Percentiles rank a stretch among this genome's conserved stretches.
Evolutionary conservation across 2,888 invertebrate species (phyloP).

Genomic region (Exephanes ischioxanthus): DNA sequence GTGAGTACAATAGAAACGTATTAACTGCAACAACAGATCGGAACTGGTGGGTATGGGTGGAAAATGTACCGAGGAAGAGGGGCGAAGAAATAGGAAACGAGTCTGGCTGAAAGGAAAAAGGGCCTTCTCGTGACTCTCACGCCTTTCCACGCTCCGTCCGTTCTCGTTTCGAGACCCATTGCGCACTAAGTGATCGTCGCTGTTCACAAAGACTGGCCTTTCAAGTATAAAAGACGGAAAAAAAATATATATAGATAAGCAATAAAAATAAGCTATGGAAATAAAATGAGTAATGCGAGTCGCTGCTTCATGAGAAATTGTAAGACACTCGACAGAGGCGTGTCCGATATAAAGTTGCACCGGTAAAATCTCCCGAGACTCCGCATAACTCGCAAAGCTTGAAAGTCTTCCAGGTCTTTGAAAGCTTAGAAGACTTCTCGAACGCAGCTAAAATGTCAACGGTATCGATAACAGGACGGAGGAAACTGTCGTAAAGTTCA

Average conservation of each 20-base stretch:
- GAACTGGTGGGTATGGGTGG: slow-evolving; percentile 38
- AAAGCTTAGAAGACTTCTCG: no score
- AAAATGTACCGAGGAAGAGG: slow-evolving; percentile 52
- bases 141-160: slow-evolving; percentile 14
- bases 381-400: not conserved
- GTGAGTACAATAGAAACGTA: slow-evolving; percentile 69
- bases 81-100: slow-evolving; percentile 42
- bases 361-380: not conserved
- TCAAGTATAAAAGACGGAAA: slow-evolving; percentile 5
- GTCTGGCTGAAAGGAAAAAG: slow-evolving; percentile 49
- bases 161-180: slow-evolving; percentile 49
- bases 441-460: no score
- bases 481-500: no score
- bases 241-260: not conserved
- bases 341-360: not conserved
- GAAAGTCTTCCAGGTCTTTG: not conserved
- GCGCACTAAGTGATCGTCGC: slow-evolving; percentile 63
- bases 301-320: not conserved
- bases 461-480: no score
- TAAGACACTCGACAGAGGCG: not conserved
- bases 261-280: not conserved
- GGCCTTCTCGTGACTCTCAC: slow-evolving; percentile 43
- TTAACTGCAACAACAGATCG: slow-evolving; percentile 67
- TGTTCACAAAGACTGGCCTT: slow-evolving; percentile 48
- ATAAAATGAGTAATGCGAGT: not conserved